These are phyloP conservation scores for Falco cherrug DNA, from an alignment of 2,797 vertebrate genomes.

Conservation along the genomic window DNA sequence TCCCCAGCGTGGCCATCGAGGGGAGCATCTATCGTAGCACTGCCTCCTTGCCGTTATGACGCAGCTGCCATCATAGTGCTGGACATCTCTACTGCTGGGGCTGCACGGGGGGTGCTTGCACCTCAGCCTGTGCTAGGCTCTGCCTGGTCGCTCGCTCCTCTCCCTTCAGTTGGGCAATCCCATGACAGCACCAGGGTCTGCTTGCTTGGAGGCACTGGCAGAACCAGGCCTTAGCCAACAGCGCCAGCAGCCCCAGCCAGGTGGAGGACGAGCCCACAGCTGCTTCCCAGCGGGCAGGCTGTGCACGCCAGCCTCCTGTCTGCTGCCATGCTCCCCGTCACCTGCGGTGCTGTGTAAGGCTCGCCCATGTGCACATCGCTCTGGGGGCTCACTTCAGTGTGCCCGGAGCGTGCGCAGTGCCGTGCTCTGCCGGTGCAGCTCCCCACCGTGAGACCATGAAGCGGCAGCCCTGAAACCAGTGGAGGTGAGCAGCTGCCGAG, in stretches of 20 bases:
- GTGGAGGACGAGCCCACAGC: background rate
- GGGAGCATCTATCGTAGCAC: background rate
- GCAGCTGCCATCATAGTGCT: background rate
- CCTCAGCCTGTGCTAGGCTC: background rate
- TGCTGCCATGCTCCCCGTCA: background rate
- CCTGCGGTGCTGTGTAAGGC: background rate
- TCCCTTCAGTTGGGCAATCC: background rate
- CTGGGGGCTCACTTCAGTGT: background rate
- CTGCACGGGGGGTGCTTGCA: background rate
- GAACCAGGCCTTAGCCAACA: background rate
- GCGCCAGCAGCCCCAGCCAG: background rate
- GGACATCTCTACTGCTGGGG: background rate
- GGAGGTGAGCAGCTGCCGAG: background rate
- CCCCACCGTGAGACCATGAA: background rate
- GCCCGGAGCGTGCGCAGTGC: background rate
- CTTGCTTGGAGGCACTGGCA: background rate
- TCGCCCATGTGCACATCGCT: fast-evolving
- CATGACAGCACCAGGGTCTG: background rate
- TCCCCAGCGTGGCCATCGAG: fast-evolving
- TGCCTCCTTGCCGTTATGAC: background rate
- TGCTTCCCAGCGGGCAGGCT: background rate
- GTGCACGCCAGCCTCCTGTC: background rate
- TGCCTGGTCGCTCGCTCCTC: background rate
- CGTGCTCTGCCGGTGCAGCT: background rate
- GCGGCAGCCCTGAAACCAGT: background rate